Conservation (phyloP, 2,888 invertebrate species). For the Anticlea derivata region DNA sequence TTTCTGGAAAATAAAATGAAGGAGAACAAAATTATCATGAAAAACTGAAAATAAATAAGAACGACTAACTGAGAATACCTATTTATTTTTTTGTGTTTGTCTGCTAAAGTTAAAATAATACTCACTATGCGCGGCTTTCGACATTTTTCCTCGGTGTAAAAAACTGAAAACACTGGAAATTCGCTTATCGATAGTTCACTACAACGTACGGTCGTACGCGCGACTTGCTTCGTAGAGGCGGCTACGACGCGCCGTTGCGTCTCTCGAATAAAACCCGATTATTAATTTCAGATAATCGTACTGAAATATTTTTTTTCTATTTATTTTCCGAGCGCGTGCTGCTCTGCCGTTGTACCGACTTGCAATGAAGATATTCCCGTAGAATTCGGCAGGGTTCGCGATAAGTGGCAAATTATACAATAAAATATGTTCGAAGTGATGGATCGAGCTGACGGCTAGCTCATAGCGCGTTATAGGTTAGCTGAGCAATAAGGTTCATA, state of each 20-base stretch:
- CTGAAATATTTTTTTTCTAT: constrained; percentile 43
- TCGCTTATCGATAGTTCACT: constrained; percentile 27
- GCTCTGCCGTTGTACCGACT: constrained; percentile 56
- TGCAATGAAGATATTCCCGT: constrained; percentile 58
- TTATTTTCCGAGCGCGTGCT: constrained; percentile 57
- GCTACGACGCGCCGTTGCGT: constrained; percentile 70
- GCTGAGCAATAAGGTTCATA: constrained; percentile 13
- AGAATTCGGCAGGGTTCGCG: constrained; percentile 50
- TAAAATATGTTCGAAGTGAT: constrained; percentile 55
- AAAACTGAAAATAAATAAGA: too few relatives aligned
- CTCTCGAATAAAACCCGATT: constrained; percentile 50
- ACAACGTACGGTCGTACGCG: constrained; percentile 22
- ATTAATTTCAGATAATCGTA: constrained; percentile 51
- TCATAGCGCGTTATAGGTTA: constrained; percentile 37
- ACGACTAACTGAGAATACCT: neutral
- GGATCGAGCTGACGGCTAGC: constrained; percentile 40
- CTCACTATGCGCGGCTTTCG: constrained; percentile 60
- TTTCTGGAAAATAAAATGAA: too few relatives aligned
- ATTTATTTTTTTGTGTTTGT: too few relatives aligned
- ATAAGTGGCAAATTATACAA: constrained; percentile 59
- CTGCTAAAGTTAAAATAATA: too few relatives aligned
- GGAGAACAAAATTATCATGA: neutral
- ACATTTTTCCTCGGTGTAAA: constrained; percentile 49
- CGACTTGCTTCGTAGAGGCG: constrained; percentile 50
- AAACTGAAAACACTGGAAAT: constrained; percentile 35